These are phyloP conservation scores for Emydoidea blandingii DNA, from an alignment of 2,797 vertebrate genomes.

Conservation along the genomic window DNA sequence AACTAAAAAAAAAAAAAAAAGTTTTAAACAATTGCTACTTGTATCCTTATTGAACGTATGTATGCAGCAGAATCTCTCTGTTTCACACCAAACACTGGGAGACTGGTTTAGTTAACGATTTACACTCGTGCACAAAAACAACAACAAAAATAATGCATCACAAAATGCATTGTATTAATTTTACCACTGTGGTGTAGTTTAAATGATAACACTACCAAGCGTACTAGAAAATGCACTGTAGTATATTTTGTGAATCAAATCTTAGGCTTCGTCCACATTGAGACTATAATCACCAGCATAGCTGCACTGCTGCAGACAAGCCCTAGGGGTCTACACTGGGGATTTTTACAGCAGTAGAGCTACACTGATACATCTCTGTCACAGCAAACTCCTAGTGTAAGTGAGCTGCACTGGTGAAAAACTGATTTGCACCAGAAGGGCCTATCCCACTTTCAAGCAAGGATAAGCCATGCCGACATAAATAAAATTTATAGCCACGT, in stretches of 20 bases:
- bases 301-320: rapidly evolving
- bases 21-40: neutral
- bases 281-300: neutral
- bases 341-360: neutral
- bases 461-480: neutral
- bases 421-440: neutral
- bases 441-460: neutral
- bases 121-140: neutral
- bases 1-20: neutral
- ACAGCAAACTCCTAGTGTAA: neutral
- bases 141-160: neutral
- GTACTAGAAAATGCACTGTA: neutral
- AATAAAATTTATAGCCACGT: neutral
- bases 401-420: neutral
- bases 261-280: neutral
- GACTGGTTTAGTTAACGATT: neutral
- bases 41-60: neutral
- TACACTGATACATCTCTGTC: neutral
- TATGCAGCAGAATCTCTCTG: neutral
- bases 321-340: rapidly evolving
- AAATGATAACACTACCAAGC: neutral
- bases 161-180: neutral
- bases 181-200: neutral
- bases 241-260: neutral
- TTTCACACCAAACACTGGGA: neutral